Evolutionary conservation across 2,113 vertebrate species (phyloP).

Genomic region (Microtus pennsylvanicus): DNA sequence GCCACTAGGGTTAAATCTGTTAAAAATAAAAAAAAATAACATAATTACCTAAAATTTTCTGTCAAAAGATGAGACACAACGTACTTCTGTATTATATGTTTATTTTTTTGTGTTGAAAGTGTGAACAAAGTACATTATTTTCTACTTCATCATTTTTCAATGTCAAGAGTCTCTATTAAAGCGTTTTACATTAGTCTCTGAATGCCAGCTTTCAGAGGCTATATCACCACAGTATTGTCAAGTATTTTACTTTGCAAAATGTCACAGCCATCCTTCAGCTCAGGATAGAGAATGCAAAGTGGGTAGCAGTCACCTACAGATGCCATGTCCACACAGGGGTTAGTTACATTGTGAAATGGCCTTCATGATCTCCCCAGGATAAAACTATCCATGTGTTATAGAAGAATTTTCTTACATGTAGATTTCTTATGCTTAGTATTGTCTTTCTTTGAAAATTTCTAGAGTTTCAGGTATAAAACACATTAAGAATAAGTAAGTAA

Average conservation of each 20-base stretch:
- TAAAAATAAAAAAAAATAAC: neutral
- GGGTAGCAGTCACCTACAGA: neutral
- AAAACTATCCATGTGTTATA: neutral
- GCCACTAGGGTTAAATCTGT: neutral
- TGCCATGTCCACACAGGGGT: neutral
- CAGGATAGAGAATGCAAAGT: too few relatives aligned
- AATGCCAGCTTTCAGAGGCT: neutral
- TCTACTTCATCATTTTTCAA: neutral
- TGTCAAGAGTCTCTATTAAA: neutral
- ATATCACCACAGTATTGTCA: neutral
- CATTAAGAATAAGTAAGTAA: neutral
- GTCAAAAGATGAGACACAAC: neutral
- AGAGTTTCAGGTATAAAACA: neutral
- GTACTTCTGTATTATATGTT: neutral
- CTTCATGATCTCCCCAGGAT: neutral
- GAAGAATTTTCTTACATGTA: neutral
- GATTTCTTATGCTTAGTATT: neutral
- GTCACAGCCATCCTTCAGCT: neutral
- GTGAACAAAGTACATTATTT: neutral
- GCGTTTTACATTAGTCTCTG: neutral
- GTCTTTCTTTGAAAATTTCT: neutral
- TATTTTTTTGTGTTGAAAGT: neutral
- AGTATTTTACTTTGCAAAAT: neutral
- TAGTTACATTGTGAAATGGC: neutral
- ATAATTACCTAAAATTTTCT: neutral